phyloP scores from a whole-genome alignment of 2,113 vertebrate genomes.

The Melanostigma gelatinosum region DNA sequence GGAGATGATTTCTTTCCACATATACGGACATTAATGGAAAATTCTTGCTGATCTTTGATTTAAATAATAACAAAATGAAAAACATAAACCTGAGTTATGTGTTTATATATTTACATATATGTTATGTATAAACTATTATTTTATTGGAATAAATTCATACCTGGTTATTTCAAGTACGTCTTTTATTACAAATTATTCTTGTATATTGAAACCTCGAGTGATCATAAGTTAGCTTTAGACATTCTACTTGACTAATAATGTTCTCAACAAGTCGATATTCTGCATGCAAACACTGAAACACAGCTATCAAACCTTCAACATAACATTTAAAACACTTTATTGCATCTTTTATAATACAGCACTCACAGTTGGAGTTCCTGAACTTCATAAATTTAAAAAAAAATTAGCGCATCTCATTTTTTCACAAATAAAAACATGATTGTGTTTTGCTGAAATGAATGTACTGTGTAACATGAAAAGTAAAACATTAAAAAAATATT shows the following conservation, averaged over 20 bases:
- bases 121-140: slow-evolving; percentile 63
- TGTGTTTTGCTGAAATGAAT: background rate
- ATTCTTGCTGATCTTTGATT: slow-evolving; percentile 68
- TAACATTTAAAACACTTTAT: slow-evolving; percentile 33
- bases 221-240: background rate
- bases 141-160: slow-evolving; percentile 81
- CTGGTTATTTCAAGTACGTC: slow-evolving; percentile 2
- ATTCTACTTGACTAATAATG: background rate
- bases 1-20: background rate
- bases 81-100: slow-evolving; percentile 62
- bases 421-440: background rate
- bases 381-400: background rate
- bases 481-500: slow-evolving; percentile 21
- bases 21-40: slow-evolving; percentile 65
- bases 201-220: background rate
- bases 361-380: slow-evolving; percentile 50
- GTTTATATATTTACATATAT: slow-evolving; percentile 78
- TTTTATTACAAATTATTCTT: background rate
- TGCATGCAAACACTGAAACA: slow-evolving; percentile 15
- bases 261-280: background rate
- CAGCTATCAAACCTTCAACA: background rate
- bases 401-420: background rate
- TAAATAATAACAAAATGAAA: slow-evolving; percentile 70
- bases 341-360: slow-evolving; percentile 2
- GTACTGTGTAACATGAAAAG: slow-evolving; percentile 40